Conservation (phyloP, 2,797 vertebrate species). For the Sylvia borin region DNA sequence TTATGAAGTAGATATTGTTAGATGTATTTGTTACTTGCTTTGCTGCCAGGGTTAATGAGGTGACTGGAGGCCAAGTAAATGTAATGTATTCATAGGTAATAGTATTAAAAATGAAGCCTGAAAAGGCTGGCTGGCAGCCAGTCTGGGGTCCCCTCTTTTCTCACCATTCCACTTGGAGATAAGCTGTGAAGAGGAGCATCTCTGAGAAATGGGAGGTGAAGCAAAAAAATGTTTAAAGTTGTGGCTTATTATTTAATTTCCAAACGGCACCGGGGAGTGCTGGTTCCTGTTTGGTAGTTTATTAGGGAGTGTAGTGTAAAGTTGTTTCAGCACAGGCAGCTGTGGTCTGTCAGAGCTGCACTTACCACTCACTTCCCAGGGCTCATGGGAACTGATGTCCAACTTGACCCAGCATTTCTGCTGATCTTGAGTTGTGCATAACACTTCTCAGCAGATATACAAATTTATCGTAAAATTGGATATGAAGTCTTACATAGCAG, state of each 20-base stretch:
- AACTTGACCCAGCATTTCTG: background rate
- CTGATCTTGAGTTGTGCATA: background rate
- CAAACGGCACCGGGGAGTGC: background rate
- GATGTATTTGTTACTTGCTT: background rate
- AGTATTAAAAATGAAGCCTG: background rate
- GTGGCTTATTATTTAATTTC: background rate
- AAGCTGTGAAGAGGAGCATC: conserved; percentile 44
- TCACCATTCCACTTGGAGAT: background rate
- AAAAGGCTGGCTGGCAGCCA: background rate
- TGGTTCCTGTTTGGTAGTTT: background rate
- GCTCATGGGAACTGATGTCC: background rate
- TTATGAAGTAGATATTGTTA: background rate
- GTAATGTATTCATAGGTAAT: background rate
- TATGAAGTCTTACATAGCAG: background rate
- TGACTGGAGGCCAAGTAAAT: background rate
- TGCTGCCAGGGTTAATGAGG: conserved; percentile 34
- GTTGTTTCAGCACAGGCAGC: background rate
- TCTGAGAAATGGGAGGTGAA: background rate
- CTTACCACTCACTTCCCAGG: accelerated
- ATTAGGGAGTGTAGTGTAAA: background rate
- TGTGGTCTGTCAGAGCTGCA: background rate
- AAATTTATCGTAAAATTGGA: background rate
- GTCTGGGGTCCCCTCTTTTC: background rate
- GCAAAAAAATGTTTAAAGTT: background rate
- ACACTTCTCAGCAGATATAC: background rate